Base-by-base conservation (phyloP, 2,797 vertebrate species). In the Rhabdophis nuchalis region DNA sequence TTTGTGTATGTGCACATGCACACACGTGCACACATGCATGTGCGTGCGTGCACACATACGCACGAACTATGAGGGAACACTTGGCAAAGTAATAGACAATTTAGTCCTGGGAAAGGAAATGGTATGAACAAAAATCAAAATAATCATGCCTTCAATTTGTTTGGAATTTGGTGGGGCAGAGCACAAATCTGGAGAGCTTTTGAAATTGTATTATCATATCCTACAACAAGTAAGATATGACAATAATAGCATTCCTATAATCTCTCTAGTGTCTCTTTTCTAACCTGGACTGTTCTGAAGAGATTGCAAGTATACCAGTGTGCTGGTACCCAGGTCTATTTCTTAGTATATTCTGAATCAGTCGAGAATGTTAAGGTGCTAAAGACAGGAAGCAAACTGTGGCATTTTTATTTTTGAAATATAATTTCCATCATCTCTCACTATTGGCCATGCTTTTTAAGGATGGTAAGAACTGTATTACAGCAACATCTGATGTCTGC, bases 1-100 rank as follows among this genome's bases (percentile, higher is more conserved):
- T 20, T 8, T 77, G 8, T 77, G 7, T 82, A 4, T 77, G 8
- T 77, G 32, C 9, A 14, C 18, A 10, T 14, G 61, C 29, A 5
- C 3, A 20, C 18, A 8, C 52, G 52, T 1, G 52, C 11, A 2
- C 52, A 2, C 52, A 13, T 14, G 4, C 13, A 7, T 1, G 0
- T 5, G 1, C 60, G 12, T 13, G 12, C 13, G 13, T 1, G 4
- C 14, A 16, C 54, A 18, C 27, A 29, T 6, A 25, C 20, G 12
- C 20, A 11, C 11, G 9, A 46, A 82, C 20, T 82, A 82, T 82
- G 18, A 36, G 46, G 36, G 20, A 46, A 46, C 20, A 82, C 10
- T 82, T 46, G 36, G 41, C 72, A 82, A 82, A 46, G 13, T 46
- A 82, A 46, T 23, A 46, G 72, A 25, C 41, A 82, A 25, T 25